Base-by-base conservation (phyloP, 2,113 vertebrate genomes). In the Marcusenius ussheri region DNA sequence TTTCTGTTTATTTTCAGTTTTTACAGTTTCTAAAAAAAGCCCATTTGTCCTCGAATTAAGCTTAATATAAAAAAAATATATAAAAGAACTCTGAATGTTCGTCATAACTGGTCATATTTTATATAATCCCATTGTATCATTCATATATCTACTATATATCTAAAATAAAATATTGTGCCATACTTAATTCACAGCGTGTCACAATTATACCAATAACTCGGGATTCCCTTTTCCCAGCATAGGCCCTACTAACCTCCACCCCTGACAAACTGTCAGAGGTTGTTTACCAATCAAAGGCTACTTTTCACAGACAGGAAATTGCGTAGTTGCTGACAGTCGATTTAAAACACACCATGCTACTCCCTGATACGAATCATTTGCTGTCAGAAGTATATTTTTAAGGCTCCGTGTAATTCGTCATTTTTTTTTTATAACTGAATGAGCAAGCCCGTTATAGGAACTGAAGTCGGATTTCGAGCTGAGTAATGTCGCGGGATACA, bases 301-400 rank as follows among this genome's bases (percentile, higher is more conserved):
- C 87, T 45, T 56, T 92, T 84, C 90, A 85, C 90, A 88, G 56
- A 90, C 96, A 94, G 96, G 97, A 97, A 96, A 74, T 97, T 95
- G 95, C 96, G 96, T 94, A 17, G 1, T 17, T 11, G 39, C 91
- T 90, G 90, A 89, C 92, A 92, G 93, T 92, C 94, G 90, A 88
- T 91, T 94, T 93, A 90, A 95, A 95, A 77, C 91, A 91, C 53
- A 92, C 88, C 86, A 93, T 93, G 91, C 86, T 92, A 47, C 45
- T 91, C 90, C 77, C 39, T 70, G 47, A 21, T 45, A 39, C 51
- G 88, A 89, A 88, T 50, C 91, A 92, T 93, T 62, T 77, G 70
- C 47, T 35, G n/a, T 77, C 50, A 53, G n/a, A 35, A 46, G 47
- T 77, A 80, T 53, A 45, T 42, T 80, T 53, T 27, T 13, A 42